Base-by-base conservation (phyloP, 2,888 invertebrate species). In the Caenorhabditis drosophilae region DNA sequence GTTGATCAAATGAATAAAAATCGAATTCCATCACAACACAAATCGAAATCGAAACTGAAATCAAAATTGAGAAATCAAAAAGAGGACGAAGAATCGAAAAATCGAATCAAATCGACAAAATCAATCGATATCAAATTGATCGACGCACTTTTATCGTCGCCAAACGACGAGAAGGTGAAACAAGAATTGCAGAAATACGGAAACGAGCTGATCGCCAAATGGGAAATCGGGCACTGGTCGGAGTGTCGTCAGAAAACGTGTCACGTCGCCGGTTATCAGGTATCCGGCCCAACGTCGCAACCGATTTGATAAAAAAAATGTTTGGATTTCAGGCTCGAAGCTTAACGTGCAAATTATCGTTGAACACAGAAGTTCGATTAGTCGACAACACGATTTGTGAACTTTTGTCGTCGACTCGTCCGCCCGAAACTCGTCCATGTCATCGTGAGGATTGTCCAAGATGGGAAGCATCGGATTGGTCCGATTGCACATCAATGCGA, bases 391-490 rank as follows among this genome's bases (percentile, higher is more conserved):
- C 72, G 1, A 68, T 76, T 26, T 76, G 76, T 44, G 66, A 64
- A 2, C 55, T 68, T 4, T 50, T 72, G 1, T 54, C 67, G 2
- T 49, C 70, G 2, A 31, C 53, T 18, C 47, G 73, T 15, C 81
- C 81, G 2, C 70, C 77, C 4, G 64, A 75, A 15, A 73, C 78
- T n/a, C 67, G 76, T 22, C 73, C 79, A 7, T 81, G 81, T 52
- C 69, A 73, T 26, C 50, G 73, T 7, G 62, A 57, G 11, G 70
- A 75, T 26, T 81, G 81, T 56, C 79, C 81, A 4, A 46, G 71
- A 31, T 81, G 81, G 81, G 78, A 79, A 45, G 73, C 73, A 2
- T 61, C 70, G 15, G 69, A 74, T 15, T 81, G 81, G 81, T 72
- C 73, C n/a, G 77, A 79, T 47, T 76, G 76, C 34, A 46, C 68